phyloP scores from a whole-genome alignment of 2,888 invertebrate genomes.

The Lamellibrachia columna region DNA sequence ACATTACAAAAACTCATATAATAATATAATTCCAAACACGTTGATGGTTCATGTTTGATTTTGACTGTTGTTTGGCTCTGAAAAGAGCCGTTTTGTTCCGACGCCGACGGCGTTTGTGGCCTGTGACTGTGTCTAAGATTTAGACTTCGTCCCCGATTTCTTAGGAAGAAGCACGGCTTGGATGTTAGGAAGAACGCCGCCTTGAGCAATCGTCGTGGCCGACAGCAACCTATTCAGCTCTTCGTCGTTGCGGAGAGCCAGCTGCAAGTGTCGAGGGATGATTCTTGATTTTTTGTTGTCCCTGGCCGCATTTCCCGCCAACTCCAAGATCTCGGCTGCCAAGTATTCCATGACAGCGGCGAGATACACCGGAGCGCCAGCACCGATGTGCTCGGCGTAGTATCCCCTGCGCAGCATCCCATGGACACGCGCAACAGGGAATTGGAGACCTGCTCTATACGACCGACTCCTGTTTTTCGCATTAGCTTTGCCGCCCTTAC shows the following conservation, averaged over 20 bases:
- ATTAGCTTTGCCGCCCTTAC: slow-evolving; percentile 65
- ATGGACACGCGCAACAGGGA: slow-evolving; percentile 65
- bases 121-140: slow-evolving; percentile 8
- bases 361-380: slow-evolving; percentile 65
- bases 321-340: slow-evolving; percentile 72
- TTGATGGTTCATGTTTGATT: slow-evolving; percentile 23
- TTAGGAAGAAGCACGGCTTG: slow-evolving; percentile 79
- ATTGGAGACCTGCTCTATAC: slow-evolving; percentile 63
- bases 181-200: slow-evolving; percentile 83
- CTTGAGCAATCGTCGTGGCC: slow-evolving; percentile 82
- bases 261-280: slow-evolving; percentile 79
- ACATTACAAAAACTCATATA: neutral
- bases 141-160: slow-evolving; percentile 68
- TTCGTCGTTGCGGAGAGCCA: slow-evolving; percentile 83
- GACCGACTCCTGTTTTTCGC: slow-evolving; percentile 62
- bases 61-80: slow-evolving; percentile 25
- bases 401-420: slow-evolving; percentile 64
- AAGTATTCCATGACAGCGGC: slow-evolving; percentile 67
- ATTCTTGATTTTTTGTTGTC: slow-evolving; percentile 75
- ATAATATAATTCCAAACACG: neutral
- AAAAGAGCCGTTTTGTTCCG: slow-evolving; percentile 32
- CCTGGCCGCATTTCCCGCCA: slow-evolving; percentile 65
- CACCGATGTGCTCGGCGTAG: slow-evolving; percentile 65
- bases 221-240: slow-evolving; percentile 79
- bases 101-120: neutral